Conservation (phyloP, 2,888 invertebrate species). For the Ormyrus pomaceus region DNA sequence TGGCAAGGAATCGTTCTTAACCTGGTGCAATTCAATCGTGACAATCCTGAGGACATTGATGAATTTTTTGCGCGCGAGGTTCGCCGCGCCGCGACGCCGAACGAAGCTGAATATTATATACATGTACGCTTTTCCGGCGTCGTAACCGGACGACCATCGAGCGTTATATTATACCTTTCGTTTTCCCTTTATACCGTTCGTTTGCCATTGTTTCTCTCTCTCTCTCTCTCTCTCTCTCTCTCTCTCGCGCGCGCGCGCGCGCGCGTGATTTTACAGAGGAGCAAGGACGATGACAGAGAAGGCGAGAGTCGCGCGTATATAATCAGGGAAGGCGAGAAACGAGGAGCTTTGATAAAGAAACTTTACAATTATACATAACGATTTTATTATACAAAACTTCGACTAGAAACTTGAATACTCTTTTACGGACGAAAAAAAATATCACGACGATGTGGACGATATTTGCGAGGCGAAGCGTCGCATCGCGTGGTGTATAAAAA, state of each 20-base stretch:
- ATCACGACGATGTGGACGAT: conserved; percentile 16
- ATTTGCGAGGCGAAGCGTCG: neutral
- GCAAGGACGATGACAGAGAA: conserved; percentile 4
- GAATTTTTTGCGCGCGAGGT: conserved; percentile 3
- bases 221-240: conserved; percentile 26
- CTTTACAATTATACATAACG: conserved; percentile 56
- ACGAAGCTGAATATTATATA: neutral
- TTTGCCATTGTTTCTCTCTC: conserved; percentile 19
- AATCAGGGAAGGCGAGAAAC: conserved; percentile 11
- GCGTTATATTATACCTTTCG: conserved; percentile 13
- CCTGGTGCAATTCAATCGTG: conserved; percentile 56
- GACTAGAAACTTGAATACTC: conserved; percentile 45
- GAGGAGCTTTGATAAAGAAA: conserved; percentile 57
- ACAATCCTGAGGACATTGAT: conserved; percentile 53
- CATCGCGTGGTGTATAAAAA: conserved; percentile 36
- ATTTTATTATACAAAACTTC: conserved; percentile 54
- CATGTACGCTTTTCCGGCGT: conserved; percentile 9
- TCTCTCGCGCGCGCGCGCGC: neutral
- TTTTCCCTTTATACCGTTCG: conserved; percentile 38
- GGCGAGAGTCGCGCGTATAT: conserved; percentile 17
- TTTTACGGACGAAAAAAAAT: conserved; percentile 43
- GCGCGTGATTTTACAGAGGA: neutral
- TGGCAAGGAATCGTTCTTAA: conserved; percentile 25
- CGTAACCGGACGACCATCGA: neutral
- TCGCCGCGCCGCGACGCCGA: neutral